Evolutionary conservation across 2,888 invertebrate genomes (phyloP).

Genomic region (Zelleria hepariella): DNA sequence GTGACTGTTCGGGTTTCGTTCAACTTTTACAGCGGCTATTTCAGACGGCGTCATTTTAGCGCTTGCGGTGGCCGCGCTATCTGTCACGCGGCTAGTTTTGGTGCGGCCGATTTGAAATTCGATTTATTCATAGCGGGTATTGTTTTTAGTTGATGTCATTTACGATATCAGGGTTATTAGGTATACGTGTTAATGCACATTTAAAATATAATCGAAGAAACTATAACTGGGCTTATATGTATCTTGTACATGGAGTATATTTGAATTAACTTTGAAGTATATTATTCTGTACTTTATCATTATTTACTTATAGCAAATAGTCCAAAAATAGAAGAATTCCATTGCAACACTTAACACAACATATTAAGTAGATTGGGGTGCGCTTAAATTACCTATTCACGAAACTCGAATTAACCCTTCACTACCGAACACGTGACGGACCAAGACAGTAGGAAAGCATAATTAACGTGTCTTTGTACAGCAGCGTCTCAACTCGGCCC

Average conservation of each 20-base stretch:
- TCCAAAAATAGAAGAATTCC: no score
- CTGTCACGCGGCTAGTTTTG: background rate
- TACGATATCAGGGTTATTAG: no score
- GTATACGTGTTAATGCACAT: no score
- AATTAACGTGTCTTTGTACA: conserved; percentile 20
- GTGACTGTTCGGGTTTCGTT: background rate
- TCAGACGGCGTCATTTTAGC: background rate
- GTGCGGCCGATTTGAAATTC: background rate
- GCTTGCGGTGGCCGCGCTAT: background rate
- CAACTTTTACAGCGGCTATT: background rate
- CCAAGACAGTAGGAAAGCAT: conserved; percentile 29
- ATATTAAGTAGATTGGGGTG: background rate
- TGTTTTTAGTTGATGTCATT: no score
- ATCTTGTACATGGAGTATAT: background rate
- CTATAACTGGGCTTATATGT: no score
- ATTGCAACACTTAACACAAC: no score
- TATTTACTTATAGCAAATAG: no score
- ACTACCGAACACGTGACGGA: conserved; percentile 3
- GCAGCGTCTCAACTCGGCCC: background rate
- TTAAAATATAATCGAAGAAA: no score
- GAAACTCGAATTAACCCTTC: conserved; percentile 7
- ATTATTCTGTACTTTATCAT: no score
- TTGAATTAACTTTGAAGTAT: background rate
- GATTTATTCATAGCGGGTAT: background rate
- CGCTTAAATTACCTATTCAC: background rate